Evolutionary conservation across 2,113 vertebrate species (phyloP).

Genomic region (Ageneiosus marmoratus): DNA sequence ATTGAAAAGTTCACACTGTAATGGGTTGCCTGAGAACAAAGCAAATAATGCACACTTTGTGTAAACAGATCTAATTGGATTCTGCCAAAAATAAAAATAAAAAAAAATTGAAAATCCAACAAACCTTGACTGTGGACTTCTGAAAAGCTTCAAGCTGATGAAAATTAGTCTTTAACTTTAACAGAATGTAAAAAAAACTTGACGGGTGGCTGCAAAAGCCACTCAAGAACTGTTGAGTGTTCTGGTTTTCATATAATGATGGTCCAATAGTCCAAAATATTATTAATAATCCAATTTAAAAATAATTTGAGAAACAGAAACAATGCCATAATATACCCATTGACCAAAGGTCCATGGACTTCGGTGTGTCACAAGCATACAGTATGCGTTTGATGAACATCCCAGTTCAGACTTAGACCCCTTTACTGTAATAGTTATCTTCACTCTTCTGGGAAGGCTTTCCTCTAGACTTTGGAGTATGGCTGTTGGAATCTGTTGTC

Average conservation of each 20-base stretch:
- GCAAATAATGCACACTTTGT: slow-evolving; percentile 54
- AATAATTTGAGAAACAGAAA: neutral
- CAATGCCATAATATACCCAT: neutral
- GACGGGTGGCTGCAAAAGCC: neutral
- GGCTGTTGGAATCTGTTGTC: too few species aligned
- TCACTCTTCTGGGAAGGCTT: neutral
- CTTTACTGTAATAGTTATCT: too few species aligned
- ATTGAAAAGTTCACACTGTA: slow-evolving; percentile 55
- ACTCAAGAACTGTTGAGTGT: neutral
- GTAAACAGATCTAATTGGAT: slow-evolving; percentile 63
- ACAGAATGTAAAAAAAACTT: neutral
- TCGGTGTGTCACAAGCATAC: too few species aligned
- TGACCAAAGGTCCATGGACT: too few species aligned
- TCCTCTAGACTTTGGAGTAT: neutral
- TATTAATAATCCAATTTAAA: neutral
- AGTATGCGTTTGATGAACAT: neutral
- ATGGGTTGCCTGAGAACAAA: slow-evolving; percentile 52
- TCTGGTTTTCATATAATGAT: neutral
- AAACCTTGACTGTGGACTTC: neutral
- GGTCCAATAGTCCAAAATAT: neutral
- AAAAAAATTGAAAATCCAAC: neutral
- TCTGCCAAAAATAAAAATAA: slow-evolving; percentile 4
- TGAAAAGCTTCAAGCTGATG: neutral
- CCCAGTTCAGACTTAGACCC: neutral
- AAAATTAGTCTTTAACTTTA: neutral